Base-by-base conservation (phyloP, 2,888 invertebrate genomes). In the Athetis lepigone region DNA sequence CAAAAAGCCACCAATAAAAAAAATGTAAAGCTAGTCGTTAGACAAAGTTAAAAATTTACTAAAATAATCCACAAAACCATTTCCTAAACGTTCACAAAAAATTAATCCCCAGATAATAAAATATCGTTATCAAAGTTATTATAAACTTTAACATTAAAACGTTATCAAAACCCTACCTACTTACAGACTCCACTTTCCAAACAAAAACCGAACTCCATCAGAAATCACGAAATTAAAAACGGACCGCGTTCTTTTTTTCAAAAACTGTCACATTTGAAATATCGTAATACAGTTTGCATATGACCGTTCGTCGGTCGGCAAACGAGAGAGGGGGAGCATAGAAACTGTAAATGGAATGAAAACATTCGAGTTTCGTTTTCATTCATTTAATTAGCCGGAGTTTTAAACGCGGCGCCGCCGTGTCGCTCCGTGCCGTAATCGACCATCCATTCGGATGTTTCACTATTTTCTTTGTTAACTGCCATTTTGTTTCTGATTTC, bases 281-380 rank as follows among this genome's bases (percentile, higher is more conserved):
- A 86, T 85, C 79, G 83, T 85, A 84, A 84, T 84, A 86, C 82
- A 83, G 82, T 88, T 89, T 88, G 90, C 90, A 91, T 91, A 85
- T 82, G 82, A 84, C 86, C 86, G 74, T 88, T 82, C 87, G 81
- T 77, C 70, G 78, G 74, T 85, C 75, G 77, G 75, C 66, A 71
- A 76, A 71, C 58, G 79, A 70, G 82, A 79, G 80, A 83, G 83
- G 83, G n/a, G 83, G 84, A 84, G 83, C 84, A 88, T 88, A 87
- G 88, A 85, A 86, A 90, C 85, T 88, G 88, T 88, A 92, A 94
- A 93, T 93, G 92, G 90, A 94, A 93, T 89, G 92, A 93, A 94
- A 94, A 93, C 93, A 93, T 91, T 89, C 75, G 89, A 91, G 92
- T 92, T 94, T 92, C 91, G 88, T 92, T 94, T 93, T 94, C 92